Conservation (phyloP, 2,888 invertebrate genomes). For the Periphyllus acericola region DNA sequence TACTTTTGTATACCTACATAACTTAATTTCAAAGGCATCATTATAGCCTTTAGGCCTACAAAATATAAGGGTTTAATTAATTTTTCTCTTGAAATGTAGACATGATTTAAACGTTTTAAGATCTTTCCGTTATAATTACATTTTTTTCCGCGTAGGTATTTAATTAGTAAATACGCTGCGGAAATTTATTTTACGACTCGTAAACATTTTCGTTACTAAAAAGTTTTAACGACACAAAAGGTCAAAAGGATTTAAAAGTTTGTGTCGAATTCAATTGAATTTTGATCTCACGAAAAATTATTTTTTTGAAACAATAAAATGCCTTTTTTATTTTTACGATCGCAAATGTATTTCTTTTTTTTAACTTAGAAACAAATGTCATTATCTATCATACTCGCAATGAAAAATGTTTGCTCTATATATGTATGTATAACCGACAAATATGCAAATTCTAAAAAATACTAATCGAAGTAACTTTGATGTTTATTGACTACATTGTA, state of each 20-base stretch:
- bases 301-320: neutral
- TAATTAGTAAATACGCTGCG: neutral
- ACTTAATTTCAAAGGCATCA: too few species aligned
- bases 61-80: too few species aligned
- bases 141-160: neutral
- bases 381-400: neutral
- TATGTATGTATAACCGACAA: neutral
- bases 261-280: neutral
- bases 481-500: too few species aligned
- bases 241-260: conserved; percentile 19
- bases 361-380: neutral
- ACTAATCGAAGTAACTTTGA: neutral
- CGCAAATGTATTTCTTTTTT: neutral
- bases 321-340: neutral
- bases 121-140: neutral
- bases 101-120: neutral
- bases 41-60: too few species aligned
- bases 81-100: neutral
- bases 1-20: too few species aligned
- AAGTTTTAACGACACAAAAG: conserved; percentile 5
- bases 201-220: neutral
- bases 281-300: neutral
- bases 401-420: neutral
- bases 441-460: neutral
- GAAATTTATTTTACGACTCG: neutral